phyloP scores from a whole-genome alignment of 23 tunicate genomes.

The Corella eumyota region DNA sequence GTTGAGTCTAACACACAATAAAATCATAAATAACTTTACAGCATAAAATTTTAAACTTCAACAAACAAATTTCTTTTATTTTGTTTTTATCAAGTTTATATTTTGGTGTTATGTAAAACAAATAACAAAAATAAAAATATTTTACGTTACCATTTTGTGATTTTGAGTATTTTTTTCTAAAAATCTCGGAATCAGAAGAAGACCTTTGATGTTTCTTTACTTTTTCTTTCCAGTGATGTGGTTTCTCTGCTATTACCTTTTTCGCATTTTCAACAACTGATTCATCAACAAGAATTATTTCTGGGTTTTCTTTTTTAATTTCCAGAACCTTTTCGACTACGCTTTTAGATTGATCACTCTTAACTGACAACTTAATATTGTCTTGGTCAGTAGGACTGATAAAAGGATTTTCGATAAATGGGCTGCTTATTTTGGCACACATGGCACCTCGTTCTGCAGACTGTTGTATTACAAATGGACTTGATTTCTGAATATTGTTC shows the following conservation, averaged over 20 bases:
- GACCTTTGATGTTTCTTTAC: slow-evolving; percentile 17
- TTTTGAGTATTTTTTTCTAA: background rate
- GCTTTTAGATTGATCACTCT: background rate
- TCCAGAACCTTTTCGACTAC: background rate
- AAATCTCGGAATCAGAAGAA: slow-evolving; percentile 12
- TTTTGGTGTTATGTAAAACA: too few species aligned
- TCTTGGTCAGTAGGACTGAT: slow-evolving; percentile 3
- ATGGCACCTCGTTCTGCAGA: slow-evolving; percentile 7
- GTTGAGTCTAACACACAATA: too few species aligned
- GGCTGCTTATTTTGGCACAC: slow-evolving; percentile 15
- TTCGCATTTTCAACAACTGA: background rate
- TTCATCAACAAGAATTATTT: too few species aligned
- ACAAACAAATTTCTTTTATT: too few species aligned
- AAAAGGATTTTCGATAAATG: slow-evolving; percentile 7
- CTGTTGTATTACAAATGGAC: background rate
- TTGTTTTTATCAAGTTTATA: too few species aligned
- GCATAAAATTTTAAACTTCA: too few species aligned
- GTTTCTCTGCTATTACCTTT: background rate
- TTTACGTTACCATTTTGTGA: background rate
- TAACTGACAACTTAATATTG: slow-evolving; percentile 6
- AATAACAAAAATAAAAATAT: background rate
- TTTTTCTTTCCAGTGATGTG: slow-evolving; percentile 5
- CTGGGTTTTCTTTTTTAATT: too few species aligned
- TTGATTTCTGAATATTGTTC: background rate
- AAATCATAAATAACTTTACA: too few species aligned